phyloP scores from a whole-genome alignment of 2,113 vertebrate genomes.

The Pseudopodoces humilis region DNA sequence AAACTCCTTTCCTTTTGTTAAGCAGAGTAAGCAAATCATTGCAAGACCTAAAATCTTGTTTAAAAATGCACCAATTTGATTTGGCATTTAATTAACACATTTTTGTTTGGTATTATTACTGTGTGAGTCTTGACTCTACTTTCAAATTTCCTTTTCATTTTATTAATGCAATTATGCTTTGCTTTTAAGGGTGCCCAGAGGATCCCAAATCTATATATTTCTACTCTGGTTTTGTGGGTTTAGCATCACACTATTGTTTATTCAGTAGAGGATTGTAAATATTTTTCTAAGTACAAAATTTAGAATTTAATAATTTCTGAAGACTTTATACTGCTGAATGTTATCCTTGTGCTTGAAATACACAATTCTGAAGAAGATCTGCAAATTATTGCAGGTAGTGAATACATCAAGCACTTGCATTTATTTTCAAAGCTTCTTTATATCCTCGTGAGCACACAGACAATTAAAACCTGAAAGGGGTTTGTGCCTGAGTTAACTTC shows the following conservation, averaged over 20 bases:
- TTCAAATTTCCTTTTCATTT: constrained; percentile 10
- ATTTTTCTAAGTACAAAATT: constrained; percentile 22
- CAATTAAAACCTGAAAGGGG: neutral
- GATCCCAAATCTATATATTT: neutral
- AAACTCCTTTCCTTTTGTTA: constrained; percentile 61
- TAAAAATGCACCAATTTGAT: constrained; percentile 26
- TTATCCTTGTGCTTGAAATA: constrained; percentile 6
- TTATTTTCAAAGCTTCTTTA: constrained; percentile 13
- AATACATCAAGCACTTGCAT: neutral
- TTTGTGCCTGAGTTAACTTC: neutral
- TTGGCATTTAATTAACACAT: constrained; percentile 59
- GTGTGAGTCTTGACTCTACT: constrained; percentile 5
- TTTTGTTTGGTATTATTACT: constrained; percentile 48
- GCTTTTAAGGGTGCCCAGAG: neutral
- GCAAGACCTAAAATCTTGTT: constrained; percentile 52
- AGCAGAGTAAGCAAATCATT: constrained; percentile 58
- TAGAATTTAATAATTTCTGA: neutral
- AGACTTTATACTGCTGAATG: neutral
- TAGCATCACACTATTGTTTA: neutral
- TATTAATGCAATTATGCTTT: neutral
- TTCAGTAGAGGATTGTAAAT: neutral
- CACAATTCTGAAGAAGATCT: neutral
- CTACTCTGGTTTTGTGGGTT: neutral
- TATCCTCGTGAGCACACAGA: neutral
- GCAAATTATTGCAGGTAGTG: neutral